A percentile compares a stretch with the other conserved stretches of the same genome.
These are phyloP conservation scores for Rostratula benghalensis DNA, from an alignment of 2,113 vertebrate genomes.

Conservation along the genomic window DNA sequence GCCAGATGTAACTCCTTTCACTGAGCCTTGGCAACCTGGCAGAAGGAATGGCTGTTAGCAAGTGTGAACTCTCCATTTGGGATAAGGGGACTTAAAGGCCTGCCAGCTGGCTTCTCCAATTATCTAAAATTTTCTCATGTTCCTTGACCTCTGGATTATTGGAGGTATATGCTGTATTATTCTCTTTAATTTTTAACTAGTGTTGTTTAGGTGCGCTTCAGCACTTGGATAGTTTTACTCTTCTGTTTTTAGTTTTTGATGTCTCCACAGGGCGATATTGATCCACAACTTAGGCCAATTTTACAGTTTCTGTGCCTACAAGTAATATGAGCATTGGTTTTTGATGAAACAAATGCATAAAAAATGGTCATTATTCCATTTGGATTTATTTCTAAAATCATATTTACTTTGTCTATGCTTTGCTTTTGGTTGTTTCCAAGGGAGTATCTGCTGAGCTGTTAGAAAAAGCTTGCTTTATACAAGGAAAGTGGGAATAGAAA, in stretches of 20 bases:
- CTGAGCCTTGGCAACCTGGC: not conserved
- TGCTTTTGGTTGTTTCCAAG: slow-evolving; percentile 19
- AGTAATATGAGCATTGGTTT: not conserved
- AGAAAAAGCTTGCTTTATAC: not conserved
- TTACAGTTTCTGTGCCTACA: not conserved
- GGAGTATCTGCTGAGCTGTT: not conserved
- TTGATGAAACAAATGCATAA: not conserved
- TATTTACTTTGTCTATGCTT: not conserved
- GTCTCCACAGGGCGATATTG: not conserved
- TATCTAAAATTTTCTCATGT: not conserved
- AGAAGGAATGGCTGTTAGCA: not conserved
- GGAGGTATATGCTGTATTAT: not conserved
- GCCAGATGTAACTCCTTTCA: not conserved
- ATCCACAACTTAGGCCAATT: not conserved
- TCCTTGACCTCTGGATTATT: not conserved
- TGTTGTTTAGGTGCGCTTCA: not conserved
- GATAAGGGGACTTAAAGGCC: not conserved
- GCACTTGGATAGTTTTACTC: not conserved
- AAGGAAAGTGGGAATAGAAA: not conserved
- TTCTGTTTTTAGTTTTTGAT: not conserved
- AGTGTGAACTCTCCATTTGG: not conserved
- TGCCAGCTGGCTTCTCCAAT: not conserved
- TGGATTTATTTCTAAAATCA: slow-evolving; percentile 2
- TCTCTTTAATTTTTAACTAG: not conserved
- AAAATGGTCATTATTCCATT: not conserved